phyloP scores from a whole-genome alignment of 2,888 invertebrate species.

The Mantis religiosa region DNA sequence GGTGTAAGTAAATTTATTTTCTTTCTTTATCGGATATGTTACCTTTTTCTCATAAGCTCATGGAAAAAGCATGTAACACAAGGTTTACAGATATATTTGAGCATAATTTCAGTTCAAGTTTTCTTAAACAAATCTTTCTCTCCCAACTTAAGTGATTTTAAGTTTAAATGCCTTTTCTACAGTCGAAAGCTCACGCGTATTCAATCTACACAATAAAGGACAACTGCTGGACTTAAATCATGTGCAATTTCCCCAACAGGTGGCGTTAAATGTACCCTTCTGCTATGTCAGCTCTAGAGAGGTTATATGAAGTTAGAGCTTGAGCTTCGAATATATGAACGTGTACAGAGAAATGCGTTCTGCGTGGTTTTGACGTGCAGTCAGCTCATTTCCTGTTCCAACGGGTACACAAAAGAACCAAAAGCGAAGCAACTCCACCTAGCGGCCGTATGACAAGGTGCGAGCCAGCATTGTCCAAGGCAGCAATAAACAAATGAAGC shows the following conservation, averaged over 20 bases:
- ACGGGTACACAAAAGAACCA: neutral
- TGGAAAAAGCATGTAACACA: too few species aligned
- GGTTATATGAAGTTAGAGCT: neutral
- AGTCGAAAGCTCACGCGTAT: neutral
- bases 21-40: too few species aligned
- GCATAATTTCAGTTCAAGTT: too few species aligned
- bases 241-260: neutral
- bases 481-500: neutral
- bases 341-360: neutral
- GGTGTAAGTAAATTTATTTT: too few species aligned
- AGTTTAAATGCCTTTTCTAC: too few species aligned
- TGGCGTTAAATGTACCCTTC: neutral
- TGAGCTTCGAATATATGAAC: neutral
- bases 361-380: neutral
- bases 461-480: neutral
- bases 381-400: neutral
- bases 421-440: neutral
- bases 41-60: too few species aligned
- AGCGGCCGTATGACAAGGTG: neutral
- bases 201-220: neutral
- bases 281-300: neutral
- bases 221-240: neutral
- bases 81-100: too few species aligned
- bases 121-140: too few species aligned
- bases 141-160: too few species aligned